Evolutionary conservation across 2,113 vertebrate species (phyloP).

Genomic region (Chunga burmeisteri): DNA sequence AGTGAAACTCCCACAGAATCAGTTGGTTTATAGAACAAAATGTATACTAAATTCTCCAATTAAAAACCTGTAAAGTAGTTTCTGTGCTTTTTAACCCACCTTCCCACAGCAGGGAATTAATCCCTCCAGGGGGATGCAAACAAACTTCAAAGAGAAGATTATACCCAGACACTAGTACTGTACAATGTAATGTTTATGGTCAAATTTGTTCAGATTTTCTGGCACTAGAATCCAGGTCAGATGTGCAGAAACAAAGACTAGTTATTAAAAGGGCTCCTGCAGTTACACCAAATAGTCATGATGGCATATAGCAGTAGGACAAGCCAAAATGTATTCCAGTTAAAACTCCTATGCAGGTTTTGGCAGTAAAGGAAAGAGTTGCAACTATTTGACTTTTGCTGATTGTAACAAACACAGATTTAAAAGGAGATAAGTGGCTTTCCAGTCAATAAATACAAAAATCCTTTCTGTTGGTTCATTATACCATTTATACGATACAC

Average conservation of each 20-base stretch:
- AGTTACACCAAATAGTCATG: constrained; percentile 50
- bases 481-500: background rate
- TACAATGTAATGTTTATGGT: constrained; percentile 71
- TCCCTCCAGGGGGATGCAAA: constrained; percentile 74
- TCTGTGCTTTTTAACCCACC: constrained; percentile 76
- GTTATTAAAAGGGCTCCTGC: constrained; percentile 63
- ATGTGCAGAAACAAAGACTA: constrained; percentile 65
- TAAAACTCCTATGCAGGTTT: background rate
- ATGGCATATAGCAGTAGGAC: constrained; percentile 42
- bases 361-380: background rate
- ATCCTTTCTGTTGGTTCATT: background rate
- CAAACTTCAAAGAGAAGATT: constrained; percentile 81
- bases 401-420: background rate
- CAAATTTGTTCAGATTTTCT: constrained; percentile 70
- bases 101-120: constrained; percentile 79
- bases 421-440: background rate
- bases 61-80: constrained; percentile 76
- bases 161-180: constrained; percentile 76
- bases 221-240: constrained; percentile 68
- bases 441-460: background rate
- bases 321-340: constrained; percentile 6
- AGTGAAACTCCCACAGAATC: constrained; percentile 66
- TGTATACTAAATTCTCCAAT: constrained; percentile 76
- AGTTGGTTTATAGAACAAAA: constrained; percentile 73
- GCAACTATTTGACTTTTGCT: background rate